phyloP scores from a whole-genome alignment of 2,888 invertebrate species.

The Pachydiplax longipennis region DNA sequence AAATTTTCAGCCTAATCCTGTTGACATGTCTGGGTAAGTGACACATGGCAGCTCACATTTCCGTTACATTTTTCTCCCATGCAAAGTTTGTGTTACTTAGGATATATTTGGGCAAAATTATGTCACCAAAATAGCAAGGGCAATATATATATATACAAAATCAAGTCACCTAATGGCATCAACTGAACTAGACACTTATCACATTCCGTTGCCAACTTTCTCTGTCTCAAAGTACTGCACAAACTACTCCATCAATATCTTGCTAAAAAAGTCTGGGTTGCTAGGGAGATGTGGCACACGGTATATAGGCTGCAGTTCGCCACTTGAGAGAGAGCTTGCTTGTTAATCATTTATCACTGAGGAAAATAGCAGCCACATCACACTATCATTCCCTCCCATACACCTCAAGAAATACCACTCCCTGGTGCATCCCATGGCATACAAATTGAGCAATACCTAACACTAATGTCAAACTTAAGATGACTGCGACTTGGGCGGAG shows the following conservation, averaged over 20 bases:
- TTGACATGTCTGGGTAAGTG: slow-evolving; percentile 40
- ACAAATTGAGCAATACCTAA: slow-evolving; percentile 52
- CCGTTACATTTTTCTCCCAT: slow-evolving; percentile 21
- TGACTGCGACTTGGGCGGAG: slow-evolving; percentile 51
- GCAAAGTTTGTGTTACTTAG: slow-evolving; percentile 10
- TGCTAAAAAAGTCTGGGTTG: slow-evolving; percentile 46
- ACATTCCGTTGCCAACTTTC: slow-evolving; percentile 47
- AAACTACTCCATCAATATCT: slow-evolving; percentile 43
- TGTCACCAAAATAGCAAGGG: slow-evolving; percentile 40
- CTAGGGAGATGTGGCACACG: slow-evolving; percentile 41
- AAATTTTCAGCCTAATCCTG: slow-evolving; percentile 23
- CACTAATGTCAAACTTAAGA: slow-evolving; percentile 50
- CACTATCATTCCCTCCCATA: slow-evolving; percentile 34
- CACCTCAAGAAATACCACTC: slow-evolving; percentile 38
- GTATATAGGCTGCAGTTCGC: slow-evolving; percentile 45
- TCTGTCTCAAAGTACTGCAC: slow-evolving; percentile 41
- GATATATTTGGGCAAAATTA: slow-evolving; percentile 38
- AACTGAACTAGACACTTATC: slow-evolving; percentile 48
- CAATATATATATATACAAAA: slow-evolving; percentile 38
- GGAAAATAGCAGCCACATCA: slow-evolving; percentile 40
- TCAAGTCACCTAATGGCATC: slow-evolving; percentile 47
- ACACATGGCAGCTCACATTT: slow-evolving; percentile 45
- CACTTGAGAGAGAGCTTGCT: slow-evolving; percentile 41
- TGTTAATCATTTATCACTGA: slow-evolving; percentile 30
- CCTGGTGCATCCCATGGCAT: slow-evolving; percentile 45